Percentiles rank a stretch among this genome's conserved stretches.
These are phyloP conservation scores for Porites lutea DNA, from an alignment of 64 coral and sea anemone genomes.

Conservation along the genomic window DNA sequence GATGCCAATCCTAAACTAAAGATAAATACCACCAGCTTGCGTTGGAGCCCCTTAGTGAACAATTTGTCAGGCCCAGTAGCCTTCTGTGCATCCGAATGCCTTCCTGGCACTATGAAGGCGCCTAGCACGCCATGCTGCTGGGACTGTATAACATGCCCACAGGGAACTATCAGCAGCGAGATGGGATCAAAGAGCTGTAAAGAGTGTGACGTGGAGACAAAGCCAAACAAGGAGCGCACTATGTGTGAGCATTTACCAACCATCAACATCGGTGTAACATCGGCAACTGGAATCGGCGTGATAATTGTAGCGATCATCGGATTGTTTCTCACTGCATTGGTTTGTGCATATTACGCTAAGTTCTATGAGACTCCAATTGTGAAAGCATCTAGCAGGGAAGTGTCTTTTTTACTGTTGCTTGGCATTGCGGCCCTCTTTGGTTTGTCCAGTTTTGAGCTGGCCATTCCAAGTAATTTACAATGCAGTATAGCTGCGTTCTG, in stretches of 20 bases:
- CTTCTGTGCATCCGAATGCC: constrained; percentile 55
- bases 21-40: constrained; percentile 18
- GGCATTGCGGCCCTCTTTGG: constrained; percentile 54
- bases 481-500: constrained; percentile 25
- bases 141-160: constrained; percentile 68
- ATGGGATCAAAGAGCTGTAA: constrained; percentile 57
- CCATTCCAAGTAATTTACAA: constrained; percentile 20
- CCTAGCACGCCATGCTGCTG: constrained; percentile 65
- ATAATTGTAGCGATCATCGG: constrained; percentile 49
- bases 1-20: constrained; percentile 25
- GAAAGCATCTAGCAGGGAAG: constrained; percentile 76
- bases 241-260: constrained; percentile 56
- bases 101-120: constrained; percentile 57
- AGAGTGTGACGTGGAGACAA: constrained; percentile 38
- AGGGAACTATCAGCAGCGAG: constrained; percentile 52
- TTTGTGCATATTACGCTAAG: constrained; percentile 51
- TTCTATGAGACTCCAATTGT: constrained; percentile 79
- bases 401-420: constrained; percentile 64
- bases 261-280: constrained; percentile 37
- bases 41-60: constrained; percentile 26
- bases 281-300: constrained; percentile 39
- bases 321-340: constrained; percentile 4
- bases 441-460: constrained; percentile 63
- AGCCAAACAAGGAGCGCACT: constrained; percentile 42
- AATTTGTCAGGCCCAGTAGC: constrained; percentile 22